These are phyloP conservation scores for Cataglyphis altisquamis DNA, from an alignment of 2,888 invertebrate species.

Conservation along the genomic window DNA sequence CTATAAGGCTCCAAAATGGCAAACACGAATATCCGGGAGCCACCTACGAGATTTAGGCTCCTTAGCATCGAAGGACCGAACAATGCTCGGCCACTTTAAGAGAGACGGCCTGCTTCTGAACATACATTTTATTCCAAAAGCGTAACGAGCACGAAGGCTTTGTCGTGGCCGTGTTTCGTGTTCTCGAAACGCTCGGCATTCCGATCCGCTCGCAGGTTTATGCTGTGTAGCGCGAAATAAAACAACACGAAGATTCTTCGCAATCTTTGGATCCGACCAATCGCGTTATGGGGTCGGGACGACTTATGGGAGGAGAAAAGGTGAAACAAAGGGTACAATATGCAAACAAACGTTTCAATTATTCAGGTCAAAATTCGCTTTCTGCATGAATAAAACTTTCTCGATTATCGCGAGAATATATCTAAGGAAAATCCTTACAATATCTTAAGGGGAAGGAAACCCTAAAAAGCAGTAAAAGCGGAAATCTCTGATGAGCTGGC, in stretches of 20 bases:
- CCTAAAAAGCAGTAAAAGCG: not conserved
- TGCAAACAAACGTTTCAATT: conserved; percentile 75
- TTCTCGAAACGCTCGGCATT: conserved; percentile 69
- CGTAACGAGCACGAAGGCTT: conserved; percentile 68
- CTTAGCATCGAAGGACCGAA: conserved; percentile 67
- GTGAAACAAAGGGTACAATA: conserved; percentile 65
- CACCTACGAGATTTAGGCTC: conserved; percentile 75
- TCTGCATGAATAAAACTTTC: conserved; percentile 3
- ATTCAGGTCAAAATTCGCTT: conserved; percentile 59
- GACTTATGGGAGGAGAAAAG: conserved; percentile 62
- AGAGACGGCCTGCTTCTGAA: conserved; percentile 52
- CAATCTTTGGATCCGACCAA: conserved; percentile 67
- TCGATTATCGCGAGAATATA: conserved; percentile 16
- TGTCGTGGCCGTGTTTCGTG: conserved; percentile 54
- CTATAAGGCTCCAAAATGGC: conserved; percentile 49
- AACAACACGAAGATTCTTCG: conserved; percentile 36
- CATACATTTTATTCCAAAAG: conserved; percentile 71
- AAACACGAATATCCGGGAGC: conserved; percentile 56
- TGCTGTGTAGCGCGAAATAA: conserved; percentile 58
- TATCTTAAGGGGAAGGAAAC: conserved; percentile 40
- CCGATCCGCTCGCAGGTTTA: conserved; percentile 54
- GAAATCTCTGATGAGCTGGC: conserved; percentile 53
- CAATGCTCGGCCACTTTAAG: conserved; percentile 74
- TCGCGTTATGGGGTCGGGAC: conserved; percentile 48
- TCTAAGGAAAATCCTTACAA: not conserved